Evolutionary conservation across 2,888 invertebrate species (phyloP).

Genomic region (Orchesella flavescens): DNA sequence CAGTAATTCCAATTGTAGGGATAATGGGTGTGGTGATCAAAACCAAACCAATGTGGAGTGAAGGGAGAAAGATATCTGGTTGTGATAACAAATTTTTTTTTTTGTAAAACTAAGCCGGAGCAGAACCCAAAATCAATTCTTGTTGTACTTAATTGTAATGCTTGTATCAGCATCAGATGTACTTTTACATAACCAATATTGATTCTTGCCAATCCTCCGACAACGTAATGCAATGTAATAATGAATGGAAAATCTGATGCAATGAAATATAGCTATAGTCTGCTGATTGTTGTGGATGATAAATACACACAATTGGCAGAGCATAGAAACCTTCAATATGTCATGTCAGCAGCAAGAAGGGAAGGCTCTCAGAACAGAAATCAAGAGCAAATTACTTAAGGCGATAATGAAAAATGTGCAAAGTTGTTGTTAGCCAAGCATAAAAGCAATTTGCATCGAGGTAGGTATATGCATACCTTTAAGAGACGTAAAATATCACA

Average conservation of each 20-base stretch:
- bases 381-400: constrained; percentile 55
- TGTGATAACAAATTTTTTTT: too few relatives aligned
- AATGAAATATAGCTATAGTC: too few relatives aligned
- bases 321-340: constrained; percentile 44
- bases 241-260: background rate
- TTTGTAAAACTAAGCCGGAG: too few relatives aligned
- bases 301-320: background rate
- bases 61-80: too few relatives aligned
- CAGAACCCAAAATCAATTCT: too few relatives aligned
- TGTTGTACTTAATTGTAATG: too few relatives aligned
- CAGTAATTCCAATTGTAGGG: too few relatives aligned
- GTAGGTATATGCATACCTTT: background rate
- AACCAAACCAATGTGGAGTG: background rate
- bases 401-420: constrained; percentile 42
- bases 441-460: background rate
- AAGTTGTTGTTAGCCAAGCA: background rate
- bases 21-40: constrained; percentile 24
- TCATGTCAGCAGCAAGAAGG: background rate
- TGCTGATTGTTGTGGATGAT: too few relatives aligned
- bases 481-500: background rate
- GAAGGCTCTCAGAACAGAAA: constrained; percentile 9
- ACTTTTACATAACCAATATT: too few relatives aligned
- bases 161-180: too few relatives aligned
- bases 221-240: background rate
- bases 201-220: background rate